Percentiles rank a stretch among this genome's conserved stretches.
Evolutionary conservation across 2,113 vertebrate genomes (phyloP).

Genomic region (Oncorhynchus masou): DNA sequence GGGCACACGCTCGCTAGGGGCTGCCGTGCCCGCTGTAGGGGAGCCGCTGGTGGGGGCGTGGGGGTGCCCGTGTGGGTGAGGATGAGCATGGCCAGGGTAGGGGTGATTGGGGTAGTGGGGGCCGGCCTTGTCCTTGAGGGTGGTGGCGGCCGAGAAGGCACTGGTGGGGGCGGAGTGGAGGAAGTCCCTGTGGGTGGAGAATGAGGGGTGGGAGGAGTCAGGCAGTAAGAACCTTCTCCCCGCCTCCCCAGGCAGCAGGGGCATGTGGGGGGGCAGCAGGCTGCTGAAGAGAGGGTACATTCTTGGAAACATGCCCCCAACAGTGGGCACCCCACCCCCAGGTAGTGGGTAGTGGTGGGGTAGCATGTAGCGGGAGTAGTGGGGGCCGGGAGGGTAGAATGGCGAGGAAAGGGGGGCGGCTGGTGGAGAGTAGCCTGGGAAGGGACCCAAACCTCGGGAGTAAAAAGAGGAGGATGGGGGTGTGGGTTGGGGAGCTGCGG

Average conservation of each 20-base stretch:
- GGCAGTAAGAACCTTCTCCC: constrained; percentile 78
- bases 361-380: constrained; percentile 86
- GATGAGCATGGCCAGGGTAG: constrained; percentile 37
- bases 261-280: constrained; percentile 80
- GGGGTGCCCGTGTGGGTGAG: constrained; percentile 67
- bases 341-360: constrained; percentile 79
- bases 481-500: constrained; percentile 67
- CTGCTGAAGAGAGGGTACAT: constrained; percentile 87
- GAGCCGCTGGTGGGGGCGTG: constrained; percentile 86
- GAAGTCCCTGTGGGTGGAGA: constrained; percentile 79
- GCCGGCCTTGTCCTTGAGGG: constrained; percentile 85
- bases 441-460: constrained; percentile 78
- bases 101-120: constrained; percentile 47
- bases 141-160: constrained; percentile 88
- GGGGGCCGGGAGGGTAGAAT: constrained; percentile 75
- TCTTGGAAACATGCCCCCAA: constrained; percentile 81
- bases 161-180: constrained; percentile 87
- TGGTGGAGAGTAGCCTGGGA: constrained; percentile 80
- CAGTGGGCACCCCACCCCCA: constrained; percentile 63
- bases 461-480: constrained; percentile 76
- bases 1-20: constrained; percentile 84
- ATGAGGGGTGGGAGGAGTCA: constrained; percentile 64
- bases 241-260: constrained; percentile 80
- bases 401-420: constrained; percentile 77
- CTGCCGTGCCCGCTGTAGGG: constrained; percentile 86